These are phyloP conservation scores for Saturnia japonica DNA, from an alignment of 2,888 invertebrate genomes.

Conservation along the genomic window DNA sequence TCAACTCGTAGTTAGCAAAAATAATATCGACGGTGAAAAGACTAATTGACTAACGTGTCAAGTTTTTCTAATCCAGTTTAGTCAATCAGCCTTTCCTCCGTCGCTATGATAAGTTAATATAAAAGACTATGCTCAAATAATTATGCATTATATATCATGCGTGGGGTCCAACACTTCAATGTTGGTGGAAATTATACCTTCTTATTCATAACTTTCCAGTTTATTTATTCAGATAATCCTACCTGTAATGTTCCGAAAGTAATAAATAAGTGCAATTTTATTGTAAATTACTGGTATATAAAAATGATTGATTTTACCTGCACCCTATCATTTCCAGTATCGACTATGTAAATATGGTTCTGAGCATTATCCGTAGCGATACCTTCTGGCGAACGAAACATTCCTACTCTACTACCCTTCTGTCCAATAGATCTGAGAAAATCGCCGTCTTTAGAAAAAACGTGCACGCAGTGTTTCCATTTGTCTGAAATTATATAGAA, in stretches of 20 bases:
- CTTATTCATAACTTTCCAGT: background rate
- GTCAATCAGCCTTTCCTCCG: too few relatives aligned
- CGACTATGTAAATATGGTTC: conserved; percentile 86
- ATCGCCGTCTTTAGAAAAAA: conserved; percentile 84
- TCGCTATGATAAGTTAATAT: too few relatives aligned
- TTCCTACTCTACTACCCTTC: conserved; percentile 84
- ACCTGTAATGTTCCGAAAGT: background rate
- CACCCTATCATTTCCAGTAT: conserved; percentile 89
- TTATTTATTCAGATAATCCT: background rate
- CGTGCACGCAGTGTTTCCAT: conserved; percentile 86
- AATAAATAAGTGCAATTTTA: background rate
- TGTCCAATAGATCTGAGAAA: conserved; percentile 83
- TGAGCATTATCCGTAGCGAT: conserved; percentile 82
- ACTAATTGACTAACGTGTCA: too few relatives aligned
- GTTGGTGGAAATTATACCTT: background rate
- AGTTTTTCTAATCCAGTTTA: too few relatives aligned
- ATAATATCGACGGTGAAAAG: too few relatives aligned
- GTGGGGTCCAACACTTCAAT: background rate
- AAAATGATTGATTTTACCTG: conserved; percentile 54
- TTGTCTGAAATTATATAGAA: conserved; percentile 72
- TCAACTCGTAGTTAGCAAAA: background rate
- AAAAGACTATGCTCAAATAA: background rate
- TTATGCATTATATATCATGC: too few relatives aligned
- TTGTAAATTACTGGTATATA: background rate
- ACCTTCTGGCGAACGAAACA: conserved; percentile 88